These are phyloP conservation scores for Drosophila lowei DNA, from an alignment of 1,140 invertebrate species.

Conservation along the genomic window DNA sequence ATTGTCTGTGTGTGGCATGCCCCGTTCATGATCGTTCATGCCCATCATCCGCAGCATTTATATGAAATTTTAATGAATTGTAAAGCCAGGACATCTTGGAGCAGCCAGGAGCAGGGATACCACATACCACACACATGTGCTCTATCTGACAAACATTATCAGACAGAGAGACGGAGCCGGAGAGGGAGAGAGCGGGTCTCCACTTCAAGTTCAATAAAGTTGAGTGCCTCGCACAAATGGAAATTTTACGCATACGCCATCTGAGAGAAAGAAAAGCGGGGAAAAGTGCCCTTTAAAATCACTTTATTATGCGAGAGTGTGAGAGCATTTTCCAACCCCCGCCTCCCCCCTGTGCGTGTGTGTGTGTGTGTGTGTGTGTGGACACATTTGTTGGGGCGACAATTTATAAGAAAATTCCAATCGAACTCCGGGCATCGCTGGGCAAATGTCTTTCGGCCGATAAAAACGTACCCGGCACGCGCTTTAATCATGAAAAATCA, in stretches of 20 bases:
- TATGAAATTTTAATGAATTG: slow-evolving; percentile 75
- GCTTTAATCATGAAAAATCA: slow-evolving; percentile 80
- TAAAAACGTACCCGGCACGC: slow-evolving; percentile 66
- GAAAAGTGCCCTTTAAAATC: slow-evolving; percentile 79
- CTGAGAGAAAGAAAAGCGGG: slow-evolving; percentile 50
- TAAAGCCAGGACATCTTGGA: slow-evolving; percentile 56
- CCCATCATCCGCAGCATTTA: slow-evolving; percentile 42
- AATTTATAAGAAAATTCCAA: slow-evolving; percentile 77
- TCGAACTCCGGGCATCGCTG: slow-evolving; percentile 46
- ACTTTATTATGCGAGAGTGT: slow-evolving; percentile 79
- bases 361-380: slow-evolving; percentile 32
- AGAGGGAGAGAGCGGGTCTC: slow-evolving; percentile 8
- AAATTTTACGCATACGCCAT: slow-evolving; percentile 68
- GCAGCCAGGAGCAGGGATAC: not conserved
- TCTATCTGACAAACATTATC: slow-evolving; percentile 51
- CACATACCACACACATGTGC: slow-evolving; percentile 11
- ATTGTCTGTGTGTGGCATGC: slow-evolving; percentile 9
- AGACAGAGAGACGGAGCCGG: not conserved
- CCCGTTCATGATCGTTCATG: too few relatives aligned
- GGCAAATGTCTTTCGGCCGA: slow-evolving; percentile 64
- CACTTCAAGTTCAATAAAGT: slow-evolving; percentile 79
- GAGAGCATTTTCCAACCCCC: slow-evolving; percentile 12
- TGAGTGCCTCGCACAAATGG: slow-evolving; percentile 75
- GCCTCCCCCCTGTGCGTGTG: slow-evolving; percentile 6
- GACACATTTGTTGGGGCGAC: slow-evolving; percentile 75